Evolutionary conservation across 2,888 invertebrate genomes (phyloP).

Genomic region (Clanis bilineata): DNA sequence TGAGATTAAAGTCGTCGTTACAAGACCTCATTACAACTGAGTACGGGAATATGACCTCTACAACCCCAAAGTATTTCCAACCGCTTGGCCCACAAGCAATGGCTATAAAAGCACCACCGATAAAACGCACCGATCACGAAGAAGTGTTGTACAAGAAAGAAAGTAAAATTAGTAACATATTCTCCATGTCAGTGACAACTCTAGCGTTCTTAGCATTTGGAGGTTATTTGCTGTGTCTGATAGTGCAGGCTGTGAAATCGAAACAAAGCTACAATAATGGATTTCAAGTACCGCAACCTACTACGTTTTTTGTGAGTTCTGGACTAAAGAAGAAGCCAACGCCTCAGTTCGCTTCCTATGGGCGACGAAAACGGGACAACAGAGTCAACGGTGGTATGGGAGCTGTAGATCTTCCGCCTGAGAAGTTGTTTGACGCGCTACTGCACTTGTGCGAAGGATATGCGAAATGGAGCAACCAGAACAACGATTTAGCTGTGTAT

Average conservation of each 20-base stretch:
- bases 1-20: slow-evolving; percentile 82
- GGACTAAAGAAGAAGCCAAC: slow-evolving; percentile 73
- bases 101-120: slow-evolving; percentile 60
- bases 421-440: slow-evolving; percentile 76
- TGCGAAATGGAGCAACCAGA: slow-evolving; percentile 68
- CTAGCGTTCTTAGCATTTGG: slow-evolving; percentile 92
- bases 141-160: slow-evolving; percentile 71
- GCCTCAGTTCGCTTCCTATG: slow-evolving; percentile 62
- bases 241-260: slow-evolving; percentile 88
- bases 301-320: slow-evolving; percentile 62
- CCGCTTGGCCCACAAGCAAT: slow-evolving; percentile 70
- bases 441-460: slow-evolving; percentile 82
- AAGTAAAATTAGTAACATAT: slow-evolving; percentile 87
- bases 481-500: slow-evolving; percentile 14
- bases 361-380: slow-evolving; percentile 52
- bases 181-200: slow-evolving; percentile 89
- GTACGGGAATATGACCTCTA: slow-evolving; percentile 51
- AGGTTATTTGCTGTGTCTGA: slow-evolving; percentile 89
- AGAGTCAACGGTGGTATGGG: slow-evolving; percentile 42
- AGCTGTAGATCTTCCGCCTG: slow-evolving; percentile 59
- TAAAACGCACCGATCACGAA: slow-evolving; percentile 73
- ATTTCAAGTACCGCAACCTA: slow-evolving; percentile 53
- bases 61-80: slow-evolving; percentile 49
- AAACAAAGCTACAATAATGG: slow-evolving; percentile 72
- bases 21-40: slow-evolving; percentile 52